phyloP scores from a whole-genome alignment of 2,113 vertebrate species.

The Eudyptes chrysolophus region DNA sequence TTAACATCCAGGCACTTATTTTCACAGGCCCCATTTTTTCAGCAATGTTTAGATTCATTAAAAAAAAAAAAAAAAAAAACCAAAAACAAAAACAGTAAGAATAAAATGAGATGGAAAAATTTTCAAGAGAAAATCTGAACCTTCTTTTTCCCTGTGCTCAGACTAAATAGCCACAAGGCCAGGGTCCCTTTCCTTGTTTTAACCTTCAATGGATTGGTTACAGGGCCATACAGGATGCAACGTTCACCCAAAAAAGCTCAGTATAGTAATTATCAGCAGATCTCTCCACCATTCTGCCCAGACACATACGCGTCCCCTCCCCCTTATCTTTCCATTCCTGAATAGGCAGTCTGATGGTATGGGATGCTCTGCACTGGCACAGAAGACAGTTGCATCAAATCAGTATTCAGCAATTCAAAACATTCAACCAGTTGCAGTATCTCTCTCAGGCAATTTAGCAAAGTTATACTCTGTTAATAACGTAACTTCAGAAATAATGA shows the following conservation, averaged over 20 bases:
- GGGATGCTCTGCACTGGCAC: background rate
- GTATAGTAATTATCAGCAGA: background rate
- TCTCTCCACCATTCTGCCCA: background rate
- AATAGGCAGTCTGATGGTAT: background rate
- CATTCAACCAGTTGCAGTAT: background rate
- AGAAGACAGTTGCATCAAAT: background rate
- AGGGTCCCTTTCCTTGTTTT: background rate
- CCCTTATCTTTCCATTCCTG: background rate
- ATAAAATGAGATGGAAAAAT: background rate
- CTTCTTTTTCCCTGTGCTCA: background rate
- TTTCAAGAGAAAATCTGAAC: background rate
- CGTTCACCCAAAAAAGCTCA: background rate
- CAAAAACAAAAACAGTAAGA: background rate
- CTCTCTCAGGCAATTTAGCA: background rate
- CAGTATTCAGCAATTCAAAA: background rate
- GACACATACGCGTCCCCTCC: background rate
- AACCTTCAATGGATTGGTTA: background rate
- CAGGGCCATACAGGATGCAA: background rate
- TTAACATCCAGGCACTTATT: background rate
- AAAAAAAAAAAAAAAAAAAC: background rate
- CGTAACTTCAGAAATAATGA: slow-evolving; percentile 11
- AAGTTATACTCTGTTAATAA: slow-evolving; percentile 1
- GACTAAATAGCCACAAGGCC: background rate
- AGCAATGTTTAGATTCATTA: background rate
- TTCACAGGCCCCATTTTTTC: background rate